Evolutionary conservation across 2,113 vertebrate genomes (phyloP), one percentile per base, ranked within the genome.

Genomic region (Odocoileus hemionus): DNA sequence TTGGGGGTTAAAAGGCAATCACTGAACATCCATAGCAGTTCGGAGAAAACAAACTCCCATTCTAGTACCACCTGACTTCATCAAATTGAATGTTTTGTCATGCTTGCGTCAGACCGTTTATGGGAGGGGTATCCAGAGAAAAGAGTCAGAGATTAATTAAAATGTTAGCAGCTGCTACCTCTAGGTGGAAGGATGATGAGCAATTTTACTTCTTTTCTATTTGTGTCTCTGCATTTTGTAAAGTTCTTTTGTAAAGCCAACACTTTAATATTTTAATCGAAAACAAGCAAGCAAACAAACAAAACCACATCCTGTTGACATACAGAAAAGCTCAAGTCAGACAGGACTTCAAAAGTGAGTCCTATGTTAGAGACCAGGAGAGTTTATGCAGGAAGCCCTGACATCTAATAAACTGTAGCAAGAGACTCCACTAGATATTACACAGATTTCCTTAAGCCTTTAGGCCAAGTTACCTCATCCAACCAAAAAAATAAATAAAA

Each of bases 341-440:
- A 97, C 78, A 96, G 93, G 97, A 97, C 96, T 97, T 95, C 43
- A 87, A 47, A 96, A 95, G 95, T 50, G 85, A 36, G 93, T 87
- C 95, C 96, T 95, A 97, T 97, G 36, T 8, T 50, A 39, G 61
- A 78, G 96, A 93, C 96, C 96, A 94, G 97, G 57, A 83, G 60
- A 86, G 88, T 97, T 96, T 95, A 97, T 95, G 96, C 97, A 97
- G 96, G 98, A 98, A 98, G 95, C 91, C 76, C 47, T 89, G 93
- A 97, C 93, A 94, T 7, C 97, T 95, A 94, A 96, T 93, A 98
- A 98, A 97, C 92, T 78, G 60, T 14, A 97, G 84, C 82, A 85
- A 43, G 33, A 7, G 43, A 80, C 67, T 21, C 25, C 84, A 96
- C 74, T 47, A 98, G 94, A 43, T 94, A 92, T n/a, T 54, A 67